A percentile compares a stretch with the other conserved stretches of the same genome.
Evolutionary conservation across 2,888 invertebrate species (phyloP).

Genomic region (Chrysolina americana): DNA sequence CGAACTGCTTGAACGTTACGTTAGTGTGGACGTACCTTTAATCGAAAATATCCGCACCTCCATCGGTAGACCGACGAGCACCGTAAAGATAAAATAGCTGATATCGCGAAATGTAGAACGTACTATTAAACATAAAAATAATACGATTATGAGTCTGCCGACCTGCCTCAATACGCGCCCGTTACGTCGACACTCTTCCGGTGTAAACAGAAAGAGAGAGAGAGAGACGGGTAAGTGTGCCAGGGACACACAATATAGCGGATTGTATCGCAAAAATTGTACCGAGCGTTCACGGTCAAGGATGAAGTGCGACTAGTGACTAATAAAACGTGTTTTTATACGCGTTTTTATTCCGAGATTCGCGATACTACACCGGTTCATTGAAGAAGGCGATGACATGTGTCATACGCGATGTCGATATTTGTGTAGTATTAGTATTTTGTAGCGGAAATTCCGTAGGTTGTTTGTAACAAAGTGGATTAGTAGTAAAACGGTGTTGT

Average conservation of each 20-base stretch:
- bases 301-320: slow-evolving; percentile 1
- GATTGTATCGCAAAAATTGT: slow-evolving; percentile 41
- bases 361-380: slow-evolving; percentile 1
- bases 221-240: slow-evolving; percentile 27
- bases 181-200: slow-evolving; percentile 5
- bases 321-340: slow-evolving; percentile 21
- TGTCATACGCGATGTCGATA: neutral
- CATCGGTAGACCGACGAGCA: neutral
- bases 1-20: no score
- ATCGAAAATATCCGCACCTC: neutral
- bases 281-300: slow-evolving; percentile 25
- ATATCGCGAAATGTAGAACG: neutral
- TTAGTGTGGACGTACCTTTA: no score
- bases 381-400: slow-evolving; percentile 5
- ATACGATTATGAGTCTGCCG: slow-evolving; percentile 11
- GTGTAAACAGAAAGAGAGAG: slow-evolving; percentile 9
- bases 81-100: slow-evolving; percentile 11
- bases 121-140: slow-evolving; percentile 6
- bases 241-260: slow-evolving; percentile 40
- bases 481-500: neutral
- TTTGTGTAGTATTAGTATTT: neutral
- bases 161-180: slow-evolving; percentile 18
- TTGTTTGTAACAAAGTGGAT: neutral
- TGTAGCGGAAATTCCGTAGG: slow-evolving; percentile 3
- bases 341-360: slow-evolving; percentile 3